Evolutionary conservation across 2,888 invertebrate species (phyloP), one percentile per base, ranked within the genome.

Genomic region (Cantharis nigra): DNA sequence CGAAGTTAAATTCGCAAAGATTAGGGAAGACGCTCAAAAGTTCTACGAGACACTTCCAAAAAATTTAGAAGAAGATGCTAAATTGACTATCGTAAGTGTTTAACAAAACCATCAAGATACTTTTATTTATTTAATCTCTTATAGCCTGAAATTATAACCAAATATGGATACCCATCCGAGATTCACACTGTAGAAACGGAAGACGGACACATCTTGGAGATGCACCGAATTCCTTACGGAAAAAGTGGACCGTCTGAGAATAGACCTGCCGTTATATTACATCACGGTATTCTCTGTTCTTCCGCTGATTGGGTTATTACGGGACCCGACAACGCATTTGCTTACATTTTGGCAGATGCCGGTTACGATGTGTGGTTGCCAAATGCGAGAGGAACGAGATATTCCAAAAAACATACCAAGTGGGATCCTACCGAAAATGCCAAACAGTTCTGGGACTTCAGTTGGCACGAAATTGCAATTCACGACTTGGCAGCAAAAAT

Each of bases 391-490:
- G 93, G 93, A 33, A 92, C 91, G 83, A 89, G 88, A 2, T 93
- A 92, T 83, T 90, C 90, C 11, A 87, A 88, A 72, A 85, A 87
- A 18, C 92, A 93, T 83, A 83, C 86, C 7, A 87, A 84, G 9
- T 83, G 85, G 9, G 49, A 76, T 69, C 71, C 74, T 14, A 69
- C 33, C 1, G 69, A 73, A 23, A 70, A 79, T 28, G 63, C 75
- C 1, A 63, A 63, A 11, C 75, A 81, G 63, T 83, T 82, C 74
- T 83, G 83, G 83, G 78, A 82, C 64, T 83, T 83, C 70, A 95
- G 95, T 74, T 97, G 94, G 93, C 94, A 96, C 84, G 93, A 95
- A 85, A 95, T 96, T 86, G 95, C 93, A 0, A 87, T 90, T 72
- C 91, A 89, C 80, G 97, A 97, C 87, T 85, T 97, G 33, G 95